phyloP scores from a whole-genome alignment of 2,888 invertebrate genomes.

The Siphlonurus alternatus region DNA sequence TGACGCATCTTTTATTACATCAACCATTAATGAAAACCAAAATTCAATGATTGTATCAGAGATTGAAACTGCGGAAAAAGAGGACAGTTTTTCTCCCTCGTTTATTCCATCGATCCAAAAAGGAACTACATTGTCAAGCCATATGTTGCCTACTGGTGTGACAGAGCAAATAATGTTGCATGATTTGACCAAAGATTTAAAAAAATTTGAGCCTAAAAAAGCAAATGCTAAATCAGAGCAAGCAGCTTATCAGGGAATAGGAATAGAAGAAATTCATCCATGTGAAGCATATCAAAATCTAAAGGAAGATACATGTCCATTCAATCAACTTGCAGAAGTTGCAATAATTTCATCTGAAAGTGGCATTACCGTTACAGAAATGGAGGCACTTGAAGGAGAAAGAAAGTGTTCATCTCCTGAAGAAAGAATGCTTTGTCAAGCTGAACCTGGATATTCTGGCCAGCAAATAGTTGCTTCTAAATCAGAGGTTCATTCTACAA shows the following conservation, averaged over 20 bases:
- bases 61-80: conserved; percentile 25
- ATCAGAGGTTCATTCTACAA: background rate
- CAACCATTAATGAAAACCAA: conserved; percentile 32
- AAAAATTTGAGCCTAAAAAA: conserved; percentile 6
- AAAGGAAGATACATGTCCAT: too few relatives aligned
- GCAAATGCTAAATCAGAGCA: background rate
- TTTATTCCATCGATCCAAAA: conserved; percentile 3
- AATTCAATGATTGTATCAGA: conserved; percentile 36
- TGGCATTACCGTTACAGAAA: too few relatives aligned
- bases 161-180: conserved; percentile 24
- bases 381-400: too few relatives aligned
- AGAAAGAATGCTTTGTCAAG: too few relatives aligned
- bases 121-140: too few relatives aligned
- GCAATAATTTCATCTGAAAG: too few relatives aligned
- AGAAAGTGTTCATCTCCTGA: too few relatives aligned
- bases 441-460: too few relatives aligned
- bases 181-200: background rate
- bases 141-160: conserved; percentile 29
- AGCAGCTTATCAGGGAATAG: background rate
- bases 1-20: too few relatives aligned
- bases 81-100: conserved; percentile 17
- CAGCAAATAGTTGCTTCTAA: background rate
- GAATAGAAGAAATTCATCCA: too few relatives aligned
- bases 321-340: too few relatives aligned
- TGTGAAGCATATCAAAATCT: too few relatives aligned